Conservation (phyloP, 2,888 invertebrate species). For the Venustoraphidia nigricollis region DNA sequence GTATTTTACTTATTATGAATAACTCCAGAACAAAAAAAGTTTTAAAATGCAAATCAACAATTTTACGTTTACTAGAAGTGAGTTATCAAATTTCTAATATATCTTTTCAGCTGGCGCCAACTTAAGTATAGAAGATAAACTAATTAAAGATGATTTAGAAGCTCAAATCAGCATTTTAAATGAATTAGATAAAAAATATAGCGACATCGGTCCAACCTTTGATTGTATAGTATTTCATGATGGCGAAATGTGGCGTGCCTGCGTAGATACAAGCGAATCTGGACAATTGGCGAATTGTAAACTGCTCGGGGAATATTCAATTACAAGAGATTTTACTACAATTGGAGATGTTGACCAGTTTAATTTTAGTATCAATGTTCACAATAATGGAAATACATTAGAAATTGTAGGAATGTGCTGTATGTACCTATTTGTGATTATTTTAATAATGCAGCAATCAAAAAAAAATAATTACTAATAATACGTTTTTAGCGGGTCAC, state of each 20-base stretch:
- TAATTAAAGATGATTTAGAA: conserved; percentile 79
- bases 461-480: conserved; percentile 1
- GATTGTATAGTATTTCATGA: conserved; percentile 91
- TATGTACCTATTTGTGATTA: conserved; percentile 39
- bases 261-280: conserved; percentile 66
- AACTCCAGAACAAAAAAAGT: no score
- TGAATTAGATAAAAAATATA: conserved; percentile 72
- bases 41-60: no score
- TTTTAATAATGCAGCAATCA: background rate
- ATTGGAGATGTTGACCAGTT: conserved; percentile 66
- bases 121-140: conserved; percentile 50
- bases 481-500: conserved; percentile 57
- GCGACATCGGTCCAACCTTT: conserved; percentile 74
- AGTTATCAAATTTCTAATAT: background rate
- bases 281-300: conserved; percentile 69
- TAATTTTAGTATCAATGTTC: conserved; percentile 82
- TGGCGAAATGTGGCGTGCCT: conserved; percentile 79
- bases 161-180: conserved; percentile 70
- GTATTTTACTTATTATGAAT: no score
- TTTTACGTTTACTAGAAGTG: no score
- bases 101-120: conserved; percentile 12
- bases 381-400: conserved; percentile 75
- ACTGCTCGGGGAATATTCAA: conserved; percentile 66
- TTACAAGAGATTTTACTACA: conserved; percentile 60
- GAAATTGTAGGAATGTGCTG: conserved; percentile 92